Evolutionary conservation across 2,888 invertebrate species (phyloP).

Genomic region (Caenorhabditis sp.): DNA sequence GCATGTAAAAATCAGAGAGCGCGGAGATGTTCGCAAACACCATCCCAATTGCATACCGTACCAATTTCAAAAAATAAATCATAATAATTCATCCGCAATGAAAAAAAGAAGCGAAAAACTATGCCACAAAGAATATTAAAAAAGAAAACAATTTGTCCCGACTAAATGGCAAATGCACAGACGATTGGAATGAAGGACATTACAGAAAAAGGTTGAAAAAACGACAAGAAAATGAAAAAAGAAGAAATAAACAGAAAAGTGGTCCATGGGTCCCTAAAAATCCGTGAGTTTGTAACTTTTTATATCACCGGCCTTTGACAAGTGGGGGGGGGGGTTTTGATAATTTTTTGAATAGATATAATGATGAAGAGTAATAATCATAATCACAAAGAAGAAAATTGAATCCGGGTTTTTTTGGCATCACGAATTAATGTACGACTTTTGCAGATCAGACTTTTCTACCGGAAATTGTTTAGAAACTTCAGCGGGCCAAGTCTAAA

Average conservation of each 20-base stretch:
- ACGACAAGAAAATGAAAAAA: slow-evolving; percentile 4
- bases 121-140: slow-evolving; percentile 1
- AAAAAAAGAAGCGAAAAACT: neutral
- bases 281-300: slow-evolving; percentile 31
- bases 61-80: too few species aligned
- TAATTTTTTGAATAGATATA: slow-evolving; percentile 27
- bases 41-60: too few species aligned
- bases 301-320: slow-evolving; percentile 9
- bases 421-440: neutral
- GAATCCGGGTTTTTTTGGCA: slow-evolving; percentile 16
- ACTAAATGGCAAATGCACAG: slow-evolving; percentile 1
- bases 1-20: too few species aligned
- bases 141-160: slow-evolving; percentile 1
- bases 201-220: too few species aligned
- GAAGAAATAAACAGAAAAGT: neutral
- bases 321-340: slow-evolving; percentile 28
- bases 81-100: neutral
- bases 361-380: slow-evolving; percentile 5
- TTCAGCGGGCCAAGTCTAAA: too few species aligned
- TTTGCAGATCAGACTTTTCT: too few species aligned
- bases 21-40: too few species aligned
- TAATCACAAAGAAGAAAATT: neutral
- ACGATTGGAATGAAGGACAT: neutral
- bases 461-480: too few species aligned
- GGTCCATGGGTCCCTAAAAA: slow-evolving; percentile 3